Evolutionary conservation across 2,113 vertebrate species (phyloP), one percentile per base, ranked within the genome.

Genomic region (Antigone vipio): DNA sequence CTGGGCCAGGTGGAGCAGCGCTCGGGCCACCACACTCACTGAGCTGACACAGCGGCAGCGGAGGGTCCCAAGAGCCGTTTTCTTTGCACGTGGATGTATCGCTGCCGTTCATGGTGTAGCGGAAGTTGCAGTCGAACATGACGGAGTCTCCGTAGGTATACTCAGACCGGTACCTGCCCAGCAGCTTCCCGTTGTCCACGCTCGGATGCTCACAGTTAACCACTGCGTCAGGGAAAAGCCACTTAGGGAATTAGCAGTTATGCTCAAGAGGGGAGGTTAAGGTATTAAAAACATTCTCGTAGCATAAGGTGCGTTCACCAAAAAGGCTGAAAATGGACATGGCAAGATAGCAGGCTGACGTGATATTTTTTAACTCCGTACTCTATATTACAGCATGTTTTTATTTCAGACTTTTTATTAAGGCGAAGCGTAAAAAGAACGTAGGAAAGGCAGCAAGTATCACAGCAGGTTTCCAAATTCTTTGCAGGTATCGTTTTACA

Each of bases 351-450:
- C 27, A 9, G 35, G 52, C 23, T 11, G 9, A 18, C 0, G 0
- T 0, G 23, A 3, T 5, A 6, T 4, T 6, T 67, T 34, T 64
- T 4, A 15, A 11, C 27, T 1, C 13, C 45, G 38, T 5, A 1
- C 17, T 13, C 47, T 5, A 0, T 6, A 8, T 10, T 4, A 16
- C 26, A 47, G 53, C 12, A 5, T 3, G 5, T 6, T 42, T 21
- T 24, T 21, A 44, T 30, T 62, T 44, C 24, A 23, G 3, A 2
- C 23, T 38, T 68, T 32, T 15, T 30, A 23, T 40, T 22, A 53
- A 56, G 24, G 62, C 12, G 64, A 42, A 88, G 40, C 4, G 3
- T 6, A 4, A 58, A 3, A 22, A 35, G 63, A 66, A 9, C 19
- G 7, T 1, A 7, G 32, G 10, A 27, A 26, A 74, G 64, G 49